These are phyloP conservation scores for Leontocebus nigricollis DNA, from an alignment of 2,797 vertebrate genomes.

Conservation along the genomic window DNA sequence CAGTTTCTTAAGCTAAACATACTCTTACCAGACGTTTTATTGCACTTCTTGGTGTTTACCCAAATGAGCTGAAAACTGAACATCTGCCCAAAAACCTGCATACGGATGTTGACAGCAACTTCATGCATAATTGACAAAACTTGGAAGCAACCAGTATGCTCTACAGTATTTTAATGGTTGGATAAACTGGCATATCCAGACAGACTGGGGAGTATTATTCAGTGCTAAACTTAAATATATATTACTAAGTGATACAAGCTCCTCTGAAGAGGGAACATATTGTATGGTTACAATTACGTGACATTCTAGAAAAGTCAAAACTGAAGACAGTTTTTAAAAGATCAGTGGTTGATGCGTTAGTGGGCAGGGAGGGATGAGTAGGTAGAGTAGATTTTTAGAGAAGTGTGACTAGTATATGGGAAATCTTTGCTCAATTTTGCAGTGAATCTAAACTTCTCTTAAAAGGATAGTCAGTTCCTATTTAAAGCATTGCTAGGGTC, in stretches of 20 bases:
- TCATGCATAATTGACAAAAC: not conserved
- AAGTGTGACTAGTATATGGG: not conserved
- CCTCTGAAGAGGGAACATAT: not conserved
- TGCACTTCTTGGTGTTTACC: not conserved
- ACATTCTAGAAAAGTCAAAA: not conserved
- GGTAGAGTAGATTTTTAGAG: not conserved
- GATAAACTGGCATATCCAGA: not conserved
- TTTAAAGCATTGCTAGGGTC: not conserved
- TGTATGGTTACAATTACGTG: too few relatives aligned
- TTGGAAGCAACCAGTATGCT: not conserved
- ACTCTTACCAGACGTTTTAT: not conserved
- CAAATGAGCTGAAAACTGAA: not conserved
- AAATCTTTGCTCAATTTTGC: not conserved
- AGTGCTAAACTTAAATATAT: not conserved
- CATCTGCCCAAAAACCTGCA: not conserved
- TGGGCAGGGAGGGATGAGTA: not conserved
- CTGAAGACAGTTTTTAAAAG: not conserved
- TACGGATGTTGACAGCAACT: not conserved
- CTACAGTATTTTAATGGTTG: not conserved
- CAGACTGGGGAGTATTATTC: not conserved
- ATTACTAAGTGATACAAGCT: not conserved
- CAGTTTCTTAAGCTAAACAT: not conserved
- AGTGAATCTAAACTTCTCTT: not conserved
- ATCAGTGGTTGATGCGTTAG: not conserved
- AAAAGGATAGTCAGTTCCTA: not conserved